phyloP scores from a whole-genome alignment of 2,797 vertebrate species.

The Phataginus tricuspis region DNA sequence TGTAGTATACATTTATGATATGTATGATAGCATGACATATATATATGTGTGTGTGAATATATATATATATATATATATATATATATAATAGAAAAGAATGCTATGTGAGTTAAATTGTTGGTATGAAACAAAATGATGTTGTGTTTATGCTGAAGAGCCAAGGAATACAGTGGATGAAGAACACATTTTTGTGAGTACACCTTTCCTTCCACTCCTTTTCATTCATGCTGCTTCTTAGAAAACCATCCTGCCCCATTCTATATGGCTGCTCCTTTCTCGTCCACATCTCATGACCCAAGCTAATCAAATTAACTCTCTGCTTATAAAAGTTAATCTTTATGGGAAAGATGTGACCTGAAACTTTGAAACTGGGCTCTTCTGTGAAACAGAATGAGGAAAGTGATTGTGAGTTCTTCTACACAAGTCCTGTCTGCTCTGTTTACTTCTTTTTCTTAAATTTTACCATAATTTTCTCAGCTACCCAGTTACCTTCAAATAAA shows the following conservation, averaged over 20 bases:
- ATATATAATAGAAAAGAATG: background rate
- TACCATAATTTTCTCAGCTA: background rate
- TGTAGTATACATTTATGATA: background rate
- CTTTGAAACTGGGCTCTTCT: background rate
- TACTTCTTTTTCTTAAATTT: background rate
- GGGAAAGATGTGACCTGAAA: background rate
- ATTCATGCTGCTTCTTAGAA: background rate
- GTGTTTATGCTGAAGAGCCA: background rate
- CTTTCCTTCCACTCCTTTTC: background rate
- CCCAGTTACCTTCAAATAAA: background rate
- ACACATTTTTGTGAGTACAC: background rate
- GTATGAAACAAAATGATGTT: background rate
- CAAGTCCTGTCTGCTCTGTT: background rate
- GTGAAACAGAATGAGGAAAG: background rate
- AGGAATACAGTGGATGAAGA: background rate
- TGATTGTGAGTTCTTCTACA: background rate
- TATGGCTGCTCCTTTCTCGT: background rate
- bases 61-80: background rate
- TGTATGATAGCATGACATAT: background rate
- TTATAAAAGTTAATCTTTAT: background rate
- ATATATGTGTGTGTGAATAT: background rate
- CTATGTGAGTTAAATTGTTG: background rate
- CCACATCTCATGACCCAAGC: background rate
- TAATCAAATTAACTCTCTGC: background rate
- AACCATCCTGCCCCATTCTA: background rate